Evolutionary conservation across 2,113 vertebrate genomes (phyloP).

Genomic region (Prunella himalayana): DNA sequence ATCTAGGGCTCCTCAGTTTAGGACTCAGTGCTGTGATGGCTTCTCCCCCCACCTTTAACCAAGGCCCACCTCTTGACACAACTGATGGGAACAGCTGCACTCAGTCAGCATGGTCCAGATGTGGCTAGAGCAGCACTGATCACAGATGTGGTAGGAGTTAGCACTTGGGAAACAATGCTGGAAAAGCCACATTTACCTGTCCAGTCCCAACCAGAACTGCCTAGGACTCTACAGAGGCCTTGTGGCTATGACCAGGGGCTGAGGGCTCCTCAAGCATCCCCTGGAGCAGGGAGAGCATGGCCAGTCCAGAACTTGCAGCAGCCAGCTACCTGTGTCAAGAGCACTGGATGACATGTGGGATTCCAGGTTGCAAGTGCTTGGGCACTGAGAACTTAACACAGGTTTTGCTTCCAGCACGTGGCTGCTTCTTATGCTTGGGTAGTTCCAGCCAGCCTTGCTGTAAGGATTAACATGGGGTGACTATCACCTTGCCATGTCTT

Average conservation of each 20-base stretch:
- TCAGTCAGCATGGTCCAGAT: background rate
- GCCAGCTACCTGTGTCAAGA: no score
- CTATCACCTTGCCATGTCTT: background rate
- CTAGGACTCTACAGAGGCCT: background rate
- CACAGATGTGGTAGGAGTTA: accelerated
- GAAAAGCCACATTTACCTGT: background rate
- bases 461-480: no score
- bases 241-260: background rate
- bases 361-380: background rate
- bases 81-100: accelerated
- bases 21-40: background rate
- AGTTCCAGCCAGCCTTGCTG: background rate
- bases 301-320: background rate
- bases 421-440: background rate
- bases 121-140: background rate
- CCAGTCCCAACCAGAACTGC: background rate
- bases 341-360: background rate
- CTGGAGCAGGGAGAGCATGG: background rate
- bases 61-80: background rate
- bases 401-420: accelerated
- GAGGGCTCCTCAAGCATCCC: background rate
- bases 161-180: background rate
- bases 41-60: background rate
- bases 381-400: background rate
- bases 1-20: background rate